phyloP scores from a whole-genome alignment of 1,140 invertebrate species.

The Drosophila mauritiana region DNA sequence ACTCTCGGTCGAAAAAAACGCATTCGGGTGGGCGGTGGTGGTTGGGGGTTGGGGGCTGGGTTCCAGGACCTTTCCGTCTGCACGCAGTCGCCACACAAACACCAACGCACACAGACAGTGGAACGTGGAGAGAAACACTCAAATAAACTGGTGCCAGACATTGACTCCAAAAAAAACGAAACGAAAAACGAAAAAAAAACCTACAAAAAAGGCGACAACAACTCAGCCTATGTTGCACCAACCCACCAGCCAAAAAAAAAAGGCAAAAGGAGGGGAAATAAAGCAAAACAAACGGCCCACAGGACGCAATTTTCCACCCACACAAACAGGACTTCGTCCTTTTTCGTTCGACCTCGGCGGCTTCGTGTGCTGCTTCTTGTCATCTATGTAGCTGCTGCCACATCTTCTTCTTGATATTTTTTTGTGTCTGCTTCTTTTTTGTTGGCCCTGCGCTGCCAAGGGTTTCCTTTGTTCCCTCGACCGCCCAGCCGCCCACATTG shows the following conservation, averaged over 20 bases:
- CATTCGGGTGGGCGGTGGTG: slow-evolving; percentile 2
- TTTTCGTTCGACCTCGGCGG: slow-evolving; percentile 33
- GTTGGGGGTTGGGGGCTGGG: neutral
- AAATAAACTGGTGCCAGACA: slow-evolving; percentile 70
- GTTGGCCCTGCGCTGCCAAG: slow-evolving; percentile 82
- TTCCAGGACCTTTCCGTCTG: slow-evolving; percentile 49
- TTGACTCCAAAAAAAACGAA: slow-evolving; percentile 68
- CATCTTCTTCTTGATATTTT: slow-evolving; percentile 47
- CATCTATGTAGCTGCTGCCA: slow-evolving; percentile 15
- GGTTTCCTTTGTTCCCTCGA: slow-evolving; percentile 80
- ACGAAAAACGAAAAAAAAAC: slow-evolving; percentile 7
- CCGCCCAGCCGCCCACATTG: slow-evolving; percentile 15
- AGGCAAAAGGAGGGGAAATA: neutral
- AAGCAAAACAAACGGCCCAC: slow-evolving; percentile 21
- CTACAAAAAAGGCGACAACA: slow-evolving; percentile 50
- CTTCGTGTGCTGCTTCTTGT: slow-evolving; percentile 32
- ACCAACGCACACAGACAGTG: slow-evolving; percentile 25
- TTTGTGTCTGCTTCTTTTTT: slow-evolving; percentile 62
- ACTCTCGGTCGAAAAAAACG: slow-evolving; percentile 23
- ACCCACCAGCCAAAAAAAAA: slow-evolving; percentile 10
- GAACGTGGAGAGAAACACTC: slow-evolving; percentile 43
- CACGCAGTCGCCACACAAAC: slow-evolving; percentile 72
- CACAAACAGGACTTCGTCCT: slow-evolving; percentile 41
- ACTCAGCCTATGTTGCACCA: slow-evolving; percentile 34
- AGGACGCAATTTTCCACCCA: slow-evolving; percentile 52